phyloP scores from a whole-genome alignment of 2,888 invertebrate species.

The Andrena bucephala region DNA sequence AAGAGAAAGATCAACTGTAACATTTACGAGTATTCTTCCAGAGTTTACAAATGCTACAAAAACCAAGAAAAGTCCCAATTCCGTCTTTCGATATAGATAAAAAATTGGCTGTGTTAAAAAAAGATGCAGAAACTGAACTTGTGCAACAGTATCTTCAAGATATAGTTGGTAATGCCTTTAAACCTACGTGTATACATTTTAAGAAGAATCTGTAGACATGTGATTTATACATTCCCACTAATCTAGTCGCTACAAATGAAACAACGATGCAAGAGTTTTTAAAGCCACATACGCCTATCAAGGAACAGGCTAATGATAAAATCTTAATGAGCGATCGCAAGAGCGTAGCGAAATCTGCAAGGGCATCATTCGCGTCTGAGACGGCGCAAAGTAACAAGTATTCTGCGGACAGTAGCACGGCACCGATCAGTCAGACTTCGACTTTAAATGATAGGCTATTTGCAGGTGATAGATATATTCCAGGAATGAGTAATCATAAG shows the following conservation, averaged over 20 bases:
- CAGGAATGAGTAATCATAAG: background rate
- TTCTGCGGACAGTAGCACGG: constrained; percentile 66
- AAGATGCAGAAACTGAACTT: constrained; percentile 74
- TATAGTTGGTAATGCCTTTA: constrained; percentile 47
- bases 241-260: constrained; percentile 54
- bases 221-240: background rate
- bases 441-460: constrained; percentile 74
- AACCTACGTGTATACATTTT: background rate
- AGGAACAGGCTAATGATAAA: constrained; percentile 1
- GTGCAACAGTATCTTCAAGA: constrained; percentile 79
- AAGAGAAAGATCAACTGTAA: background rate
- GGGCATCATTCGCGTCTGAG: background rate
- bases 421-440: constrained; percentile 77
- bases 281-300: constrained; percentile 44
- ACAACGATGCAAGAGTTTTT: constrained; percentile 64
- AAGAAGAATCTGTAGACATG: background rate
- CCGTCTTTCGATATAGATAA: constrained; percentile 76
- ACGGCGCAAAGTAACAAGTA: constrained; percentile 32
- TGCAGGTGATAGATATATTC: constrained; percentile 66
- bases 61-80: constrained; percentile 80
- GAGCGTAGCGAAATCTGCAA: background rate
- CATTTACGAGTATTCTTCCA: constrained; percentile 69
- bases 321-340: background rate
- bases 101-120: constrained; percentile 31
- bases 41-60: constrained; percentile 86